Percentiles rank a stretch among this genome's conserved stretches.
These are phyloP conservation scores for Buceros bicornis DNA, from an alignment of 2,797 vertebrate species.

Conservation along the genomic window DNA sequence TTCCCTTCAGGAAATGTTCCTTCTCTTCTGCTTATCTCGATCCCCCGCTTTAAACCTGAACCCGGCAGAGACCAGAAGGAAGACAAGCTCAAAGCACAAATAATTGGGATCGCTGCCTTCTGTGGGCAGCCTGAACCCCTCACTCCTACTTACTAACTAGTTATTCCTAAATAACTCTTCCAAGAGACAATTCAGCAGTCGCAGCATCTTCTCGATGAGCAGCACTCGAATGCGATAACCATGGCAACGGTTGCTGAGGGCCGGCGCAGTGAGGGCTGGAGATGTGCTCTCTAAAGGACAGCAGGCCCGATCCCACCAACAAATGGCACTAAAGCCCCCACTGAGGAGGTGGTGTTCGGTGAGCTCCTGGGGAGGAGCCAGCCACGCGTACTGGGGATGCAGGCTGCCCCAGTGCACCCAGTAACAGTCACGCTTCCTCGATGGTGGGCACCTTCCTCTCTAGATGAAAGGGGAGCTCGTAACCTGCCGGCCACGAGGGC, in stretches of 20 bases:
- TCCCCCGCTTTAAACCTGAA: background rate
- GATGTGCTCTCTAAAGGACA: conserved; percentile 22
- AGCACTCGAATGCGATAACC: conserved; percentile 66
- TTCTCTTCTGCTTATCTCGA: conserved; percentile 53
- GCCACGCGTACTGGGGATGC: background rate
- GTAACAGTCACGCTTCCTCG: accelerated
- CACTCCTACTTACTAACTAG: conserved; percentile 55
- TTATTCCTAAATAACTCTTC: conserved; percentile 58
- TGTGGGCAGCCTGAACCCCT: conserved; percentile 21
- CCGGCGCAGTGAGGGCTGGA: background rate
- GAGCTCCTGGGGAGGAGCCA: background rate
- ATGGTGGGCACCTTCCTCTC: background rate
- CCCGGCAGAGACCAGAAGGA: conserved; percentile 29
- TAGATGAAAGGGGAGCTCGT: background rate
- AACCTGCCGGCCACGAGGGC: background rate
- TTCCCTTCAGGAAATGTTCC: conserved; percentile 21
- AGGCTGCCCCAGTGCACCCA: background rate
- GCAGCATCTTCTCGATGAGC: conserved; percentile 55
- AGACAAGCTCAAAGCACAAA: conserved; percentile 52
- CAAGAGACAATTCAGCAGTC: conserved; percentile 55
- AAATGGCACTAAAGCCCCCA: background rate
- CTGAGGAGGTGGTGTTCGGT: background rate
- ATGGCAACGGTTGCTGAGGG: conserved; percentile 74
- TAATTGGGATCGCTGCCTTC: conserved; percentile 44
- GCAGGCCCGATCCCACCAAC: background rate